These are phyloP conservation scores for Tortricodes alternella DNA, from an alignment of 2,888 invertebrate genomes.

Conservation along the genomic window DNA sequence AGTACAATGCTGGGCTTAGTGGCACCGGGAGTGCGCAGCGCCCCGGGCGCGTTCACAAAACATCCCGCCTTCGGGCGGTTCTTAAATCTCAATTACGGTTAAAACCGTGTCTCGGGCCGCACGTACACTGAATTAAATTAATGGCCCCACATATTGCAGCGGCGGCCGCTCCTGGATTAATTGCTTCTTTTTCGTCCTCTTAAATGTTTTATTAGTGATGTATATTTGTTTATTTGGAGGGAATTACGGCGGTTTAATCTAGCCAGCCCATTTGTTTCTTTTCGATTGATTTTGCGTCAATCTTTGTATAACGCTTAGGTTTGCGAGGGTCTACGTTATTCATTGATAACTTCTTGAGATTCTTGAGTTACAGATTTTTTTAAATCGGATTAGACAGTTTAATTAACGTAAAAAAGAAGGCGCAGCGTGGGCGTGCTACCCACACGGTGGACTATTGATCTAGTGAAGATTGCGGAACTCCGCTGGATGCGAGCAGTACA, in stretches of 20 bases:
- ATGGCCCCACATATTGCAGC: conserved; percentile 81
- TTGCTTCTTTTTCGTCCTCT: conserved; percentile 70
- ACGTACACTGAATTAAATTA: conserved; percentile 82
- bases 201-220: conserved; percentile 75
- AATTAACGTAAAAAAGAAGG: too few species aligned
- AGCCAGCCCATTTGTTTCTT: conserved; percentile 35
- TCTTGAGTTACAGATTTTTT: too few species aligned
- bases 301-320: neutral
- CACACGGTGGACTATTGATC: too few species aligned
- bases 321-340: neutral
- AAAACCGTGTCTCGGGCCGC: conserved; percentile 77
- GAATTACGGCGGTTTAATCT: conserved; percentile 51
- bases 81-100: conserved; percentile 83
- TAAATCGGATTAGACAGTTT: too few species aligned
- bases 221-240: conserved; percentile 64
- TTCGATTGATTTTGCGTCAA: conserved; percentile 22
- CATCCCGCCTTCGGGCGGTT: conserved; percentile 62
- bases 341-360: neutral
- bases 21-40: conserved; percentile 31
- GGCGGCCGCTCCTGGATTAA: conserved; percentile 66
- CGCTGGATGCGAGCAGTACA: too few species aligned
- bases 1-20: conserved; percentile 22
- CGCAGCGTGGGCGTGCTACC: too few species aligned
- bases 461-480: too few species aligned
- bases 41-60: conserved; percentile 59